Evolutionary conservation across 2,113 vertebrate genomes (phyloP), one percentile per base, ranked within the genome.

Genomic region (Baryphthengus martii): DNA sequence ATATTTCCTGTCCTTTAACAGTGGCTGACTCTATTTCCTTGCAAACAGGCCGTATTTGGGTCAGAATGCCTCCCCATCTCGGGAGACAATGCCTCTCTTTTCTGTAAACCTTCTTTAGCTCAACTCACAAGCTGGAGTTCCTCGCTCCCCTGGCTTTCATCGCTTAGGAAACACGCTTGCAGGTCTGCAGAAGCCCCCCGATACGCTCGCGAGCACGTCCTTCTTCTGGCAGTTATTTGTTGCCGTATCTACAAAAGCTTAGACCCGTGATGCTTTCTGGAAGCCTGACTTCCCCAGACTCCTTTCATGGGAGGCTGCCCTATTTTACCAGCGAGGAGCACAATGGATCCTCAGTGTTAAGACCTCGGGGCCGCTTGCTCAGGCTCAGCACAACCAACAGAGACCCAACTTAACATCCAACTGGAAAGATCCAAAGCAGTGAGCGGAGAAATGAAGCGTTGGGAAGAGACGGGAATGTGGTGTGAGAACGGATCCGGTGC

Each of bases 331-430:
- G 37, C 1, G 1, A 45, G 1, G 67, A 88, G 88, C 84, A 93
- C 88, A 73, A 77, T 26, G 89, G 58, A 78, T 40, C 44, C 80
- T 90, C 94, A 93, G 94, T 70, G 63, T 45, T 25, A 5, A 68
- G 67, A 9, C 44, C 77, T 67, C 55, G 78, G 61, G 47, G 77
- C 61, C 55, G 61, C 63, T 82, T 3, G 35, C 73, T 45, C 3
- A 7, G 35, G 26, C 49, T 75, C 29, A 3, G 84, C 4, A 17
- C 62, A 33, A 23, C 1, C 7, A 56, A 4, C 20, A 16, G 58
- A 20, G 42, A 18, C 21, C 1, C 58, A n/a, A 5, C 10, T 2
- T 2, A 15, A 10, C 56, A 1, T 17, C 53, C 2, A 33, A 42
- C 12, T 0, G 16, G 7, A 11, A 8, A 0, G 1, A 33, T 18